Evolutionary conservation across 2,797 vertebrate genomes (phyloP), one percentile per base, ranked within the genome.

Genomic region (Hypotaenidia philippensis): DNA sequence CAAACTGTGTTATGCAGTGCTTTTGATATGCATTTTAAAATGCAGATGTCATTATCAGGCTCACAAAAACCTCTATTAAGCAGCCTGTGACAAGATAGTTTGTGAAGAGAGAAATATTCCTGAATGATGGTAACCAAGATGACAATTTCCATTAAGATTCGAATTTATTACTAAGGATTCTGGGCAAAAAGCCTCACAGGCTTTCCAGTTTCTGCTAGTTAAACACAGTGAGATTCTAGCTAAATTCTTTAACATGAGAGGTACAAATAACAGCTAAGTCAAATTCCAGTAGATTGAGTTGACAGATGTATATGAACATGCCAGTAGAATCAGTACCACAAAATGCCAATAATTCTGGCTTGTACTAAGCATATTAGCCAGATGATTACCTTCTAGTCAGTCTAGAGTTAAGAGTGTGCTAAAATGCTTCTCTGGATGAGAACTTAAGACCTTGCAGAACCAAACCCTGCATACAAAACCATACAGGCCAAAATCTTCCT

Each of bases 121-220:
- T 61, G 22, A 79, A 59, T 66, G 31, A 84, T 74, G 50, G 32
- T 92, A 85, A 94, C 68, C 29, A 40, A 61, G 15, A 85, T 57
- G 45, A 90, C 86, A 90, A 72, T 87, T 87, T 61, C 61, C 44
- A 90, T 89, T 81, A 90, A 55, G 61, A 89, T 71, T 85, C 40
- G 86, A 82, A 86, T 61, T 53, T 53, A 22, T 41, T 75, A 81
- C 18, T 57, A 57, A 71, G 22, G 25, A 27, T 92, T 85, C 84
- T 31, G 25, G 40, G 23, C 53, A 47, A 87, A 87, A 91, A 94
- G 65, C 5, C 29, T 92, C 59, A 19, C 3, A 4, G 3, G 8
- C 13, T 40, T 78, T 34, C 72, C 22, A 4, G 40, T 64, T 80
- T 92, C 76, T 83, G 68, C 53, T 85, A 60, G 60, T 77, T 92